Base-by-base conservation (phyloP, 1,140 invertebrate species). In the Drosophila chauvacae region DNA sequence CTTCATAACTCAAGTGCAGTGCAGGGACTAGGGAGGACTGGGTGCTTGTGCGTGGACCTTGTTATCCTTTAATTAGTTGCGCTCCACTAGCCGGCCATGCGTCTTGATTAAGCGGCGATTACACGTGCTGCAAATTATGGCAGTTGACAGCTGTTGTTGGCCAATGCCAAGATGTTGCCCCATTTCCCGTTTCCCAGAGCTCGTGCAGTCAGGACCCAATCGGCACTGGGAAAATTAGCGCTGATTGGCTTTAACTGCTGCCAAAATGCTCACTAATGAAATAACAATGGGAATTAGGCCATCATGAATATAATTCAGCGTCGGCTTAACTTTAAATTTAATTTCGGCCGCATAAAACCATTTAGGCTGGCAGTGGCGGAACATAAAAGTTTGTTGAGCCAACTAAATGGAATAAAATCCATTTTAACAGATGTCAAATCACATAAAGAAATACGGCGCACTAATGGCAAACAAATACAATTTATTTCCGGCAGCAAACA, bases 41-140 rank as follows among this genome's bases (percentile, higher is more conserved):
- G 72, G 58, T 45, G 51, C 51, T 57, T 70, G 65, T 37, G 14
- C 53, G 47, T 13, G 37, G 45, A 45, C 41, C 69, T n/a, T 72
- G 39, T 69, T 81, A 81, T 62, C 63, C 66, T 48, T 51, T 55
- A 87, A 87, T 87, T 79, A 82, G 62, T 59, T 53, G 68, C 30
- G 64, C 56, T 30, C 60, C 47, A 55, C 73, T 42, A 42, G 42
- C 11, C 18, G 13, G 30, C 30, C 26, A 69, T 87, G 51, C 55
- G 56, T 87, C 80, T 87, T 80, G 76, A 76, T 71, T 76, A 79
- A 65, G 42, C 56, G 42, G 7, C 51, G 65, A 76, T 86, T 87
- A 69, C 81, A 84, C 51, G 51, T 68, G 56, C 60, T 66, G 58
- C 61, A 37, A 50, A 66, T 50, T 44, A 64, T 65, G 61, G 41